These are phyloP conservation scores for Muscicapa comitata DNA, from an alignment of 2,797 vertebrate genomes.

Conservation along the genomic window DNA sequence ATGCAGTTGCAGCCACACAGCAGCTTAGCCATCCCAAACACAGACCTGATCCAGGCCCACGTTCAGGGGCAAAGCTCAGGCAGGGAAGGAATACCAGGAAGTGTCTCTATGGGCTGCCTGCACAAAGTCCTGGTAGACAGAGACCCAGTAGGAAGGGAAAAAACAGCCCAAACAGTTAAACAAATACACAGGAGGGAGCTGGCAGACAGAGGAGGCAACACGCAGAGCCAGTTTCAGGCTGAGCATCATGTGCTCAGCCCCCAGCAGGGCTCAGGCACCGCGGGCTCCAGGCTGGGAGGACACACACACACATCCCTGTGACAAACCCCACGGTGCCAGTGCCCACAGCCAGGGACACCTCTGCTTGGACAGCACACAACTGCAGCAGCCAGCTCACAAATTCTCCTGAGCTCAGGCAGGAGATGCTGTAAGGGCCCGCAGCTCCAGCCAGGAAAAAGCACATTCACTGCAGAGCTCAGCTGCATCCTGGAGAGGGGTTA, in stretches of 20 bases:
- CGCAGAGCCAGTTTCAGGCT: not conserved
- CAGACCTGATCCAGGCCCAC: not conserved
- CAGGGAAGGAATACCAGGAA: not conserved
- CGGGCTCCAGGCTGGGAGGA: not conserved
- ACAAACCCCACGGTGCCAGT: not conserved
- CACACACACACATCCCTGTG: not conserved
- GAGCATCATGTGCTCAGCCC: slow-evolving; percentile 35
- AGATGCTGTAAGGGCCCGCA: not conserved
- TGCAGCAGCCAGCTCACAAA: not conserved
- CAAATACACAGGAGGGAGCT: slow-evolving; percentile 42
- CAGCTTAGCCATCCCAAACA: not conserved
- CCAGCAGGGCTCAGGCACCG: not conserved
- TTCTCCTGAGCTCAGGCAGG: not conserved
- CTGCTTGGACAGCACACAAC: not conserved
- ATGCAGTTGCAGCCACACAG: not conserved
- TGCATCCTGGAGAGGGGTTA: not conserved
- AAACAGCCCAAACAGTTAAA: slow-evolving; percentile 23
- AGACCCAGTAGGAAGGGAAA: not conserved
- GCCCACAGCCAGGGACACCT: not conserved
- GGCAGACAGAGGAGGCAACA: slow-evolving; percentile 16
- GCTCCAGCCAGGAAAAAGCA: not conserved
- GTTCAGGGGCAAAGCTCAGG: not conserved
- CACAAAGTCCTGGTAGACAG: not conserved
- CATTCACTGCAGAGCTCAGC: not conserved
- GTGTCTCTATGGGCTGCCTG: not conserved